Evolutionary conservation across 1,140 invertebrate genomes (phyloP).

Genomic region (Dermatophagoides farinae): DNA sequence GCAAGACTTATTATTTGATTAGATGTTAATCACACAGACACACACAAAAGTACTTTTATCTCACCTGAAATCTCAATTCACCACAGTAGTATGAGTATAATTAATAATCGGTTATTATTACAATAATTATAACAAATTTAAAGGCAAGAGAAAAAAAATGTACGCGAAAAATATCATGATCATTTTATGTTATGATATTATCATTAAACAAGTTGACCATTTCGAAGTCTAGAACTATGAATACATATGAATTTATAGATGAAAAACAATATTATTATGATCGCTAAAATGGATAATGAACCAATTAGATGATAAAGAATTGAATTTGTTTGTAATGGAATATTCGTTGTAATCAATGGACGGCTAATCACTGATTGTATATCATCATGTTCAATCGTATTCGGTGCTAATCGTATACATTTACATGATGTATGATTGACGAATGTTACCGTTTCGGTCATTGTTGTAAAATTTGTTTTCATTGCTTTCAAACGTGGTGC

Average conservation of each 20-base stretch:
- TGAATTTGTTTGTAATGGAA: background rate
- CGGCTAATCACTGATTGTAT: slow-evolving; percentile 5
- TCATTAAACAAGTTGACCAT: background rate
- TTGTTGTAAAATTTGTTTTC: background rate
- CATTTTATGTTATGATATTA: background rate
- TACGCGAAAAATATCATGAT: too few relatives aligned
- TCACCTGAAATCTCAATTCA: too few relatives aligned
- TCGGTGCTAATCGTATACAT: background rate
- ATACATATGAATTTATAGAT: background rate
- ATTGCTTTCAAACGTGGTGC: background rate
- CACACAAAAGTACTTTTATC: too few relatives aligned
- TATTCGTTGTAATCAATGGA: background rate
- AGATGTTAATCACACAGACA: too few relatives aligned
- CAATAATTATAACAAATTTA: too few relatives aligned
- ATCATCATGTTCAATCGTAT: slow-evolving; percentile 5
- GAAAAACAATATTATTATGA: background rate
- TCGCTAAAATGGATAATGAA: background rate
- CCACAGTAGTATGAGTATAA: too few relatives aligned
- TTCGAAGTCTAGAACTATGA: background rate
- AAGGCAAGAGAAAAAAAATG: too few relatives aligned
- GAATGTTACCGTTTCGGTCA: background rate
- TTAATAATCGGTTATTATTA: too few relatives aligned
- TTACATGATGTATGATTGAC: slow-evolving; percentile 4
- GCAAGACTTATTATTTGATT: too few relatives aligned
- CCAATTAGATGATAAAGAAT: background rate